Percentiles rank a stretch among this genome's conserved stretches.
These are phyloP conservation scores for Zaprionus lineosus DNA, from an alignment of 2,888 invertebrate species.

Conservation along the genomic window DNA sequence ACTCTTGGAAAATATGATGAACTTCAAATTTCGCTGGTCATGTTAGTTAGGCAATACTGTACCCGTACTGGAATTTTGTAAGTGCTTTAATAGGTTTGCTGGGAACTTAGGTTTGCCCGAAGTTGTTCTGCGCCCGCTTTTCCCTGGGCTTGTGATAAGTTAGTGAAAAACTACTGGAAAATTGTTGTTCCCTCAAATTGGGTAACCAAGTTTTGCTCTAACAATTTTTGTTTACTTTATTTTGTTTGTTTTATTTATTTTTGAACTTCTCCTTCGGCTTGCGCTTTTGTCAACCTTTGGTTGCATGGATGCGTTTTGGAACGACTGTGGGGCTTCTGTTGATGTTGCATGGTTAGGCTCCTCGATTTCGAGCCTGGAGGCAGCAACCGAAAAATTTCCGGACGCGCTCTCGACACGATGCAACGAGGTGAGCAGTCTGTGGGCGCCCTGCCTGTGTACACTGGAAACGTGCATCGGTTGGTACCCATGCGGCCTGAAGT, in stretches of 20 bases:
- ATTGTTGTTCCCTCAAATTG: conserved; percentile 3
- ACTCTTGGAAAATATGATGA: too few species aligned
- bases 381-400: conserved; percentile 89
- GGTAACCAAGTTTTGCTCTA: conserved; percentile 11
- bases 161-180: conserved; percentile 9
- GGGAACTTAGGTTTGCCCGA: too few species aligned
- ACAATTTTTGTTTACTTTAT: neutral
- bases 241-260: too few species aligned
- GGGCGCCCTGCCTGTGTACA: conserved; percentile 92
- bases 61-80: too few species aligned
- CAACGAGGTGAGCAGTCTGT: conserved; percentile 87
- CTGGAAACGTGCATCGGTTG: conserved; percentile 95
- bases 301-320: neutral
- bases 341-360: conserved; percentile 84
- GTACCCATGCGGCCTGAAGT: conserved; percentile 98
- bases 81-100: too few species aligned
- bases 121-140: neutral
- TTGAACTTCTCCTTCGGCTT: too few species aligned
- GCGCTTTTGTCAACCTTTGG: neutral
- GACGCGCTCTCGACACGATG: conserved; percentile 84
- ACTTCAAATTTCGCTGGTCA: too few species aligned
- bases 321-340: neutral
- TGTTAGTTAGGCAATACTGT: too few species aligned
- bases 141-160: neutral
- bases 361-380: conserved; percentile 88